A percentile compares a stretch with the other conserved stretches of the same genome.
These are phyloP conservation scores for Motacilla alba DNA, from an alignment of 2,113 vertebrate species.

Conservation along the genomic window DNA sequence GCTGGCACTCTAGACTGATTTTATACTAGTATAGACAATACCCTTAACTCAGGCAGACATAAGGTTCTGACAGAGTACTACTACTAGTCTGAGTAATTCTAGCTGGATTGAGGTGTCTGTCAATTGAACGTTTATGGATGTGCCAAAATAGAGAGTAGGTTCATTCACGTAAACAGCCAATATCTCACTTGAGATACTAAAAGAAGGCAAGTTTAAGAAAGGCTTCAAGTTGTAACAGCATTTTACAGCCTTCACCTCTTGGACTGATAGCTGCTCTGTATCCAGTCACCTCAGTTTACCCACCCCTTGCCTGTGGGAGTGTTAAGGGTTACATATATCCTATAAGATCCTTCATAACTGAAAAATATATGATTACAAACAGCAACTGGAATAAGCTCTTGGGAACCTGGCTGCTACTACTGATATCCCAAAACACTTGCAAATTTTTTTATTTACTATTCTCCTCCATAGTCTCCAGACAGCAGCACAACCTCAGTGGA, in stretches of 20 bases:
- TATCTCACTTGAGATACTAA: background rate
- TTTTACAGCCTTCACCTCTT: background rate
- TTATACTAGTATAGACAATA: background rate
- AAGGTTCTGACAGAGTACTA: background rate
- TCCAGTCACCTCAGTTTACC: background rate
- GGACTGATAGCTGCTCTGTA: background rate
- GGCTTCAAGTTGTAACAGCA: background rate
- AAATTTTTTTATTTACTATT: background rate
- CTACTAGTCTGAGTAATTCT: background rate
- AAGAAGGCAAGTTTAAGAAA: background rate
- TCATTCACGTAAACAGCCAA: background rate
- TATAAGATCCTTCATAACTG: background rate
- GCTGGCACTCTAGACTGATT: background rate
- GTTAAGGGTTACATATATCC: background rate
- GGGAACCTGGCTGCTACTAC: background rate
- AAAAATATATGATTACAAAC: background rate
- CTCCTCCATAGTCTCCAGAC: accelerated
- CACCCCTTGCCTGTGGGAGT: background rate
- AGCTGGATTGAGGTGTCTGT: background rate
- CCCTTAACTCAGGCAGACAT: background rate
- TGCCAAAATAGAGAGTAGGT: background rate
- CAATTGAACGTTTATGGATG: background rate
- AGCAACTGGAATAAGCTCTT: background rate
- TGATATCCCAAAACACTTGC: background rate
- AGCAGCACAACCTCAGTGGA: background rate